phyloP scores from a whole-genome alignment of 2,888 invertebrate species.

The Andrena trimmerana region DNA sequence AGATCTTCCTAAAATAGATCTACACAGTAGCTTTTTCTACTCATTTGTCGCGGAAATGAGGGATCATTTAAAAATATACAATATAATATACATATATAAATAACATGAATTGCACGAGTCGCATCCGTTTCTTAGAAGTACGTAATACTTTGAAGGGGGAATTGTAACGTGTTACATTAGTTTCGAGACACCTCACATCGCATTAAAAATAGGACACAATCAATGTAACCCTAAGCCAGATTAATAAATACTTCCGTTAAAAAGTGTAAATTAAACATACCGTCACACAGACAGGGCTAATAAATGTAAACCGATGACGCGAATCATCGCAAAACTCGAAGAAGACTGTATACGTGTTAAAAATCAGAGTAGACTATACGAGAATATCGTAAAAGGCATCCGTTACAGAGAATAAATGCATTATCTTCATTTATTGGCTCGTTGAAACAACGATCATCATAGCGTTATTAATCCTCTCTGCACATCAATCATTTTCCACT shows the following conservation, averaged over 20 bases:
- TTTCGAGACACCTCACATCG: constrained; percentile 59
- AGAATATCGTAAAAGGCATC: constrained; percentile 33
- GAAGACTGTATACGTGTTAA: constrained; percentile 21
- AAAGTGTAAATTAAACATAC: constrained; percentile 26
- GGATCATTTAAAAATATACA: constrained; percentile 19
- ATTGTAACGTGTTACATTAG: constrained; percentile 19
- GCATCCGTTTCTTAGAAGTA: constrained; percentile 33
- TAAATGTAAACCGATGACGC: constrained; percentile 22
- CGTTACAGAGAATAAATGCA: constrained; percentile 40
- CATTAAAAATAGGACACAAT: constrained; percentile 31
- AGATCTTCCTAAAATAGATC: constrained; percentile 56
- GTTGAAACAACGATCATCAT: constrained; percentile 37
- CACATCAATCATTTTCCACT: constrained; percentile 24
- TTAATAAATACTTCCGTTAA: constrained; percentile 20
- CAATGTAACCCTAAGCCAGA: constrained; percentile 49
- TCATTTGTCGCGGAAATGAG: constrained; percentile 47
- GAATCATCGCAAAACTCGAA: constrained; percentile 27
- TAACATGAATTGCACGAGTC: constrained; percentile 55
- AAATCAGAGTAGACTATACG: constrained; percentile 37
- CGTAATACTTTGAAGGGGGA: constrained; percentile 41
- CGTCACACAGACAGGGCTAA: constrained; percentile 32
- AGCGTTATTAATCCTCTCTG: constrained; percentile 42
- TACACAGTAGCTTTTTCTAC: constrained; percentile 18
- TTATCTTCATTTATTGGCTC: constrained; percentile 40
- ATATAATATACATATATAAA: constrained; percentile 33